Evolutionary conservation across 2,113 vertebrate species (phyloP), one percentile per base, ranked within the genome.

Genomic region (Proteles cristata): DNA sequence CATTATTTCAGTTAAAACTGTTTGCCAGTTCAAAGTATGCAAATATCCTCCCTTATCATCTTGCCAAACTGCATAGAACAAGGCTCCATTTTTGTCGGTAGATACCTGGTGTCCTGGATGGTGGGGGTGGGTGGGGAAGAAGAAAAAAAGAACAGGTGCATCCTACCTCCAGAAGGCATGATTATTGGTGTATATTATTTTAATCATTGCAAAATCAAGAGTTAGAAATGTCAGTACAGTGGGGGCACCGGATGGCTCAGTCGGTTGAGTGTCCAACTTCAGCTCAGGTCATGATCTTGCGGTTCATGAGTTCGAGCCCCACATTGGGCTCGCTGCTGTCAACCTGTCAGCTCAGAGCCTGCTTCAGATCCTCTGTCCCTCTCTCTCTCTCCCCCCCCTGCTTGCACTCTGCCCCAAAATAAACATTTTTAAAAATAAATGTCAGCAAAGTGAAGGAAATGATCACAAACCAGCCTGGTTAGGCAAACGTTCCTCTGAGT

Each of bases 171-270:
- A 76, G 65, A 43, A 66, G 65, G 50, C 83, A 76, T 1, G 2
- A 71, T 94, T 89, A 35, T 58, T 61, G 21, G 12, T 86, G n/a
- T 80, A 68, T 4, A 10, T 69, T 92, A 88, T 88, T 97, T 97
- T 95, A 88, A 85, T 92, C 66, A 95, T 95, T 68, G 92, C 26
- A 95, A 87, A 94, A 80, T 71, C 69, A 90, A 93, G 73, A 87
- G 48, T 79, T 85, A 88, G 48, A 63, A 90, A 89, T 28, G 21
- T 48, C 76, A 21, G 48, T 58, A 39, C 76, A 92, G 39, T 76
- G 33, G 21, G 17, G 58, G 58, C 58, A 61, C 58, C 58, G 15
- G 19, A 19, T 19, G 55, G 55, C 7, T 21, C 55, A 58, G 55
- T 21, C 7, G 58, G 21, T 5, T 23, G 58, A 23, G 58, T 0